Percentiles rank a stretch among this genome's conserved stretches.
These are phyloP conservation scores for Platichthys flesus DNA, from an alignment of 2,113 vertebrate species.

Conservation along the genomic window DNA sequence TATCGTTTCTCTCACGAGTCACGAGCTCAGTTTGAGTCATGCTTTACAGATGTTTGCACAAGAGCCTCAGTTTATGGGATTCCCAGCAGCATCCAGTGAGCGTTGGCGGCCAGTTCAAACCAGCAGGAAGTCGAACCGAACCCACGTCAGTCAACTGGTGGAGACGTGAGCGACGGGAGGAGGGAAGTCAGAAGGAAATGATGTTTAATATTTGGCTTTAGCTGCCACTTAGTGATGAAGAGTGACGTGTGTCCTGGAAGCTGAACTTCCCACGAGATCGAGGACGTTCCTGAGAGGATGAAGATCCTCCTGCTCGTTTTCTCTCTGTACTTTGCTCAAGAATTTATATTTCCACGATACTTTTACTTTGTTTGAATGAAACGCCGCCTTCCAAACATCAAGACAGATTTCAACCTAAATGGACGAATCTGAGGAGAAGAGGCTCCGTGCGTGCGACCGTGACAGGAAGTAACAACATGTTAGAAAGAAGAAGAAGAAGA, in stretches of 20 bases:
- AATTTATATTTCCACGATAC: too few species aligned
- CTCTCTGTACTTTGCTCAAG: neutral
- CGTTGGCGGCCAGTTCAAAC: slow-evolving; percentile 32
- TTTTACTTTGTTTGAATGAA: too few species aligned
- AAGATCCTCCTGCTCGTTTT: neutral
- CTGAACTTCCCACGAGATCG: neutral
- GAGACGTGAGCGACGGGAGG: neutral
- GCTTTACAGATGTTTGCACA: neutral
- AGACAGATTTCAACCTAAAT: too few species aligned
- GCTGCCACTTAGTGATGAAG: neutral
- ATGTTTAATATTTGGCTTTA: slow-evolving; percentile 6
- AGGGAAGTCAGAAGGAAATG: neutral
- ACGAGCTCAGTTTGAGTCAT: slow-evolving; percentile 20
- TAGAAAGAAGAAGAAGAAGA: too few species aligned
- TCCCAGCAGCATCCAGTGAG: slow-evolving; percentile 27
- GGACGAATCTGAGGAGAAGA: too few species aligned
- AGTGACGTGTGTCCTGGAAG: neutral
- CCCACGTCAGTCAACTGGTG: slow-evolving; percentile 15
- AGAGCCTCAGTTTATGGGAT: too few species aligned
- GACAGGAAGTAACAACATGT: too few species aligned
- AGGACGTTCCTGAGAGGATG: neutral
- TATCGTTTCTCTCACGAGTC: slow-evolving; percentile 21
- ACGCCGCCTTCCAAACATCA: too few species aligned
- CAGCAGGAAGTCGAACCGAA: neutral
- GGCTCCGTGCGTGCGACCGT: too few species aligned